These are phyloP conservation scores for Ochropleura plecta DNA, from an alignment of 2,888 invertebrate genomes.

Conservation along the genomic window DNA sequence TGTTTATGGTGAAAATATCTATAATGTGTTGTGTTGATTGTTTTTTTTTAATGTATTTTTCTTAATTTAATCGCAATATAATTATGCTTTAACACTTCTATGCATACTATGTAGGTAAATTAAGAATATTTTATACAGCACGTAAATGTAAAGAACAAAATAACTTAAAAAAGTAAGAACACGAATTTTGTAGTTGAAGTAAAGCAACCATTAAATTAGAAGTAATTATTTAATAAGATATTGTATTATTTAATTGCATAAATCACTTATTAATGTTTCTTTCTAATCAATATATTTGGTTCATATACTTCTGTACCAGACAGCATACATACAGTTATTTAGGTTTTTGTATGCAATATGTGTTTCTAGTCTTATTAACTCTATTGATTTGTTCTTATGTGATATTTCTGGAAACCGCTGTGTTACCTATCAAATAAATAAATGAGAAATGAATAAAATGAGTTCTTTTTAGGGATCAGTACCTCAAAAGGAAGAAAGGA, in stretches of 20 bases:
- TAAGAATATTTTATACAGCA: slow-evolving; percentile 49
- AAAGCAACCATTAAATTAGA: slow-evolving; percentile 30
- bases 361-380: not conserved
- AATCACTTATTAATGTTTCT: not conserved
- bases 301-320: too few relatives aligned
- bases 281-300: not conserved
- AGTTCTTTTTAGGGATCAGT: not conserved
- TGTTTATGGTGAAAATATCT: slow-evolving; percentile 1
- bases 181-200: slow-evolving; percentile 58
- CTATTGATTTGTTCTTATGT: not conserved
- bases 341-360: not conserved
- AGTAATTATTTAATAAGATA: not conserved
- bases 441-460: not conserved
- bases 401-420: not conserved
- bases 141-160: slow-evolving; percentile 28
- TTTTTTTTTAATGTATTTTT: not conserved
- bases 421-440: slow-evolving; percentile 17
- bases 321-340: too few relatives aligned
- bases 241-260: not conserved
- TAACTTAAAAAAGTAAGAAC: slow-evolving; percentile 32
- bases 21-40: not conserved
- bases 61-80: not conserved
- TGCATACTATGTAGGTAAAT: not conserved
- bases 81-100: slow-evolving; percentile 10
- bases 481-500: too few relatives aligned